phyloP scores from a whole-genome alignment of 2,888 invertebrate species.

The Ectobius pallidus region DNA sequence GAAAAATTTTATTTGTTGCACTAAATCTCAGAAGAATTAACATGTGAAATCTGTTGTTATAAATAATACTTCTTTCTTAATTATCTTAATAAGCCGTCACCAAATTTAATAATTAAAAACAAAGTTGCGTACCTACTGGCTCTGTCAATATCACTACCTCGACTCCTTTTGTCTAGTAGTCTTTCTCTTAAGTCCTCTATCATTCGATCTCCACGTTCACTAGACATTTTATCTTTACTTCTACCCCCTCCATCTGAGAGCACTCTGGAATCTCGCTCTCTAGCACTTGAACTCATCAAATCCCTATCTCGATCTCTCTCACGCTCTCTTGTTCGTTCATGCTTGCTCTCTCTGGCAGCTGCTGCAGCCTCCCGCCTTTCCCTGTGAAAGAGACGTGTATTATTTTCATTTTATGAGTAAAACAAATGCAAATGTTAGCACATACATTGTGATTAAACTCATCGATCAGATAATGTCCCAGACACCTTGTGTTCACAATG shows the following conservation, averaged over 20 bases:
- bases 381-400: slow-evolving; percentile 13
- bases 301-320: slow-evolving; percentile 10
- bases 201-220: slow-evolving; percentile 34
- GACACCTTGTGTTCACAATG: no score
- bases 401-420: neutral
- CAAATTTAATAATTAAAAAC: no score
- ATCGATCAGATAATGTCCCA: no score
- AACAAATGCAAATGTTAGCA: no score
- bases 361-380: slow-evolving; percentile 32
- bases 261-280: slow-evolving; percentile 16
- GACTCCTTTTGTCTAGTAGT: slow-evolving; percentile 70
- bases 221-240: slow-evolving; percentile 25
- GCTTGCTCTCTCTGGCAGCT: slow-evolving; percentile 21
- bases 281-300: neutral
- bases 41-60: no score
- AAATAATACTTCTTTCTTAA: no score
- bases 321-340: slow-evolving; percentile 7
- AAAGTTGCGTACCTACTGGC: slow-evolving; percentile 8
- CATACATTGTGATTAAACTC: no score
- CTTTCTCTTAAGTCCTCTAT: slow-evolving; percentile 75
- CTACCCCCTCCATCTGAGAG: neutral
- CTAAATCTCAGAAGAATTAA: no score
- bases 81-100: no score
- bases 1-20: no score
- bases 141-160: slow-evolving; percentile 58